These are phyloP conservation scores for Trichonephila inaurata DNA, from an alignment of 1,140 invertebrate species.

Conservation along the genomic window DNA sequence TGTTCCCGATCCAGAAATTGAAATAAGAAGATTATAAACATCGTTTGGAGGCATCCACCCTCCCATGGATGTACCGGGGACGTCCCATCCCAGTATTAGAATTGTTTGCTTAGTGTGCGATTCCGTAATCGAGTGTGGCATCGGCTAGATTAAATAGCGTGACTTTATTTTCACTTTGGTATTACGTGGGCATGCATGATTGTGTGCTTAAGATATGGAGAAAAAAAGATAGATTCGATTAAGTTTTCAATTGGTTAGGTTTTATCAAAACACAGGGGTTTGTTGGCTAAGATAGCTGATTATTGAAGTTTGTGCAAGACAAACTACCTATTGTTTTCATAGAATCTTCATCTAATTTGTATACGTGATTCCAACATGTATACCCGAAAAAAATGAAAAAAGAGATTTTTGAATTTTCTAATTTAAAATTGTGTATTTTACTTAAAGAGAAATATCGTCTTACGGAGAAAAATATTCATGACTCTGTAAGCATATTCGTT, in stretches of 20 bases:
- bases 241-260: neutral
- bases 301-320: neutral
- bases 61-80: neutral
- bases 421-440: too few relatives aligned
- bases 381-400: too few relatives aligned
- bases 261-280: neutral
- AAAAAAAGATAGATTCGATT: neutral
- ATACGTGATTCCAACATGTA: too few relatives aligned
- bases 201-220: neutral
- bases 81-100: neutral
- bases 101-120: neutral
- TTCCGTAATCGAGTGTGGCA: slow-evolving; percentile 6
- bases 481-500: too few relatives aligned
- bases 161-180: neutral
- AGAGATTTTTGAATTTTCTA: too few relatives aligned
- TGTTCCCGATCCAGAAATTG: slow-evolving; percentile 2
- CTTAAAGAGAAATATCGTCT: too few relatives aligned
- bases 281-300: neutral
- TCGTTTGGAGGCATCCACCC: neutral
- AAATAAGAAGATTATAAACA: neutral
- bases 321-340: neutral
- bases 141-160: neutral
- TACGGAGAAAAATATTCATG: too few relatives aligned
- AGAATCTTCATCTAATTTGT: too few relatives aligned
- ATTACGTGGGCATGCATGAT: neutral